A percentile compares a stretch with the other conserved stretches of the same genome.
phyloP scores from a whole-genome alignment of 2,888 invertebrate genomes.

The Cephonodes hylas region DNA sequence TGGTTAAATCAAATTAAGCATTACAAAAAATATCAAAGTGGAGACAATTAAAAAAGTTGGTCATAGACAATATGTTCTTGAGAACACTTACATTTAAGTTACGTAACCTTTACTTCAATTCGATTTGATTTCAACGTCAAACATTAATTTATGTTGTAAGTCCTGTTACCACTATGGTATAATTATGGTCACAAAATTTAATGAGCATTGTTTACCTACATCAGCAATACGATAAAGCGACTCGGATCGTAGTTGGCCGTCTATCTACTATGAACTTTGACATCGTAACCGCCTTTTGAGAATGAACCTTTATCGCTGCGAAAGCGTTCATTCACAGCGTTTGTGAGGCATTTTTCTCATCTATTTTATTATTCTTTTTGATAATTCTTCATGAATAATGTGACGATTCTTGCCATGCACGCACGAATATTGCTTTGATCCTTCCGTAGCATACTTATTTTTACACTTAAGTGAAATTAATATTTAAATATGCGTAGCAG shows the following conservation, averaged over 20 bases:
- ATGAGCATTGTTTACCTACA: constrained; percentile 16
- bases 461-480: no score
- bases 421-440: no score
- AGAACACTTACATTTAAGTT: no score
- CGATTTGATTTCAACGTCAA: background rate
- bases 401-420: background rate
- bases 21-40: no score
- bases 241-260: constrained; percentile 34
- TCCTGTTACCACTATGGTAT: background rate
- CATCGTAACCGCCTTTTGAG: constrained; percentile 64
- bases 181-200: background rate
- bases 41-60: no score
- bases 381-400: background rate
- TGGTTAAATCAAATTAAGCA: no score
- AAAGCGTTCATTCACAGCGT: constrained; percentile 67
- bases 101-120: background rate
- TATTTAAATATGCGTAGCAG: no score
- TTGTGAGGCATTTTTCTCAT: background rate
- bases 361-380: background rate
- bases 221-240: constrained; percentile 23
- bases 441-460: no score
- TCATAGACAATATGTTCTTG: no score
- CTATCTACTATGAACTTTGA: constrained; percentile 69
- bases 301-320: constrained; percentile 63
- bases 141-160: background rate